A percentile compares a stretch with the other conserved stretches of the same genome.
Conservation (phyloP, 2,888 invertebrate genomes). For the Andrena bucephala region DNA sequence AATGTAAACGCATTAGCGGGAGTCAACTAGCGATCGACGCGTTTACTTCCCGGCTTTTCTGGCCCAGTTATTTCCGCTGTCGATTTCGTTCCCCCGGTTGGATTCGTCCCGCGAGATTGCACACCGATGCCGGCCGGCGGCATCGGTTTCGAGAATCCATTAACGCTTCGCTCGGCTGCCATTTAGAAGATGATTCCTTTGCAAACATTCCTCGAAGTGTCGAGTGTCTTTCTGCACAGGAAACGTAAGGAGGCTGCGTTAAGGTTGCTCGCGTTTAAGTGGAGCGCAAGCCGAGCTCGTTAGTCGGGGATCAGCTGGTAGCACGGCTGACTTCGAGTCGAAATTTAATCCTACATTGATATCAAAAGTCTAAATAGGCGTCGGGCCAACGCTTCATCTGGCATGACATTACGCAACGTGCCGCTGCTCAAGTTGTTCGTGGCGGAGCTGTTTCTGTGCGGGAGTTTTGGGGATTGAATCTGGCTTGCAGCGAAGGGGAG, state of each 20-base stretch:
- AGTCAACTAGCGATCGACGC: constrained; percentile 29
- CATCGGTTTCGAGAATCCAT: constrained; percentile 54
- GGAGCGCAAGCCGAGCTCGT: constrained; percentile 24
- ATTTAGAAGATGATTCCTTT: constrained; percentile 44
- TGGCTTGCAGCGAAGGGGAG: too few species aligned
- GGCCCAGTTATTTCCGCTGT: constrained; percentile 51
- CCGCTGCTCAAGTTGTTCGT: too few species aligned
- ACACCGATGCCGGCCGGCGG: constrained; percentile 13
- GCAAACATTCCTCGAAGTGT: constrained; percentile 21
- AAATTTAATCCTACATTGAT: constrained; percentile 1
- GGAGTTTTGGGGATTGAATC: too few species aligned
- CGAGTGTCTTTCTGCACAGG: neutral
- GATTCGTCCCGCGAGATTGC: constrained; percentile 33
- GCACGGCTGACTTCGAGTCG: constrained; percentile 5
- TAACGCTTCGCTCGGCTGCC: constrained; percentile 37
- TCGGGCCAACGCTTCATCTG: neutral
- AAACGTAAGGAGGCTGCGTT: constrained; percentile 3
- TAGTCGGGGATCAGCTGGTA: constrained; percentile 12
- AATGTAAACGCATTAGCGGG: constrained; percentile 51
- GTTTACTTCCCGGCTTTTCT: constrained; percentile 50
- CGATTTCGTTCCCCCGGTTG: constrained; percentile 29
- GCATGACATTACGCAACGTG: neutral
- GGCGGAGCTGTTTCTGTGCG: too few species aligned
- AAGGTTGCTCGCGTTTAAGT: constrained; percentile 30
- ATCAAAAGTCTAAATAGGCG: neutral